These are phyloP conservation scores for Psilopsiagon aymara DNA, from an alignment of 2,113 vertebrate genomes.

Conservation along the genomic window DNA sequence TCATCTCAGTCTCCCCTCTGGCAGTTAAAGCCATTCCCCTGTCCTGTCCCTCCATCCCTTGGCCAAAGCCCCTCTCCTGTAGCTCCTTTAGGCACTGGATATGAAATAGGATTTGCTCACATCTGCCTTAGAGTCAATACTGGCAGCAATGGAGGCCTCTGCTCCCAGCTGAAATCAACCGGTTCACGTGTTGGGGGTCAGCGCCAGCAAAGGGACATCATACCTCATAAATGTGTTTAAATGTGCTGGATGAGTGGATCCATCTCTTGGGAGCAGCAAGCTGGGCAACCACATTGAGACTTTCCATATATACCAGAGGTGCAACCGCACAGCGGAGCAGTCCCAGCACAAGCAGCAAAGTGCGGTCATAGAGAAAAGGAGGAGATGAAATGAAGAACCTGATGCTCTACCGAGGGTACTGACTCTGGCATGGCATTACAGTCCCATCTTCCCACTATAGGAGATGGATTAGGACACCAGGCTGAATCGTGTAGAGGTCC, in stretches of 20 bases:
- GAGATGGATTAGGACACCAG: neutral
- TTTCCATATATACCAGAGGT: accelerated
- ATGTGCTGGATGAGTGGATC: neutral
- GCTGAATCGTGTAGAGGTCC: neutral
- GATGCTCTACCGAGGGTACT: neutral
- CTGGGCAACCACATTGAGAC: neutral
- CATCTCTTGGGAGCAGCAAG: neutral
- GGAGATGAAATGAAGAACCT: neutral
- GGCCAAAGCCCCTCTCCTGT: neutral
- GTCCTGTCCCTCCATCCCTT: neutral
- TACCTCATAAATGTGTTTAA: neutral
- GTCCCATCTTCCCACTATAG: neutral
- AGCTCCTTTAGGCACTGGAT: neutral
- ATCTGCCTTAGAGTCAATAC: neutral
- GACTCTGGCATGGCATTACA: neutral
- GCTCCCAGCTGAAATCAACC: neutral
- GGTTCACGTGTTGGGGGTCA: neutral
- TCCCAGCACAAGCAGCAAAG: neutral
- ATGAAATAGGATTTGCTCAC: neutral
- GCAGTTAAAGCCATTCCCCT: neutral
- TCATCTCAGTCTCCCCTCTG: neutral
- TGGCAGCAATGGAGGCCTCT: neutral
- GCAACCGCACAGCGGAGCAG: neutral
- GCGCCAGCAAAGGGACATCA: neutral
- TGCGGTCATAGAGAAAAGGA: neutral